Conservation (phyloP, 2,113 vertebrate species). For the Benitochromis conjunctus region DNA sequence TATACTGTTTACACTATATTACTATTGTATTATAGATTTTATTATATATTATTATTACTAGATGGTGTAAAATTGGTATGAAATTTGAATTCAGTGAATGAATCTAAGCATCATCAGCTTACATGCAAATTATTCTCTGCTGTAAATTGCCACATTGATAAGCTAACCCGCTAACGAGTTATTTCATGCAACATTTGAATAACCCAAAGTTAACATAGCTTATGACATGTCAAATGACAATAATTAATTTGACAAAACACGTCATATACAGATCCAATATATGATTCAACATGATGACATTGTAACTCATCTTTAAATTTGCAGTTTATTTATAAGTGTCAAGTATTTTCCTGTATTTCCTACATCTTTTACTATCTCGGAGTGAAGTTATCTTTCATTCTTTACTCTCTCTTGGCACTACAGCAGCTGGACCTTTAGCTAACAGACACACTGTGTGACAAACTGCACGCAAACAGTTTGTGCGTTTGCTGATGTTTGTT, state of each 20-base stretch:
- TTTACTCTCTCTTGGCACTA: accelerated
- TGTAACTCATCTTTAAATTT: neutral
- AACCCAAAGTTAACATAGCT: neutral
- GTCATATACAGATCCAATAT: neutral
- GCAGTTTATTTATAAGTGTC: neutral
- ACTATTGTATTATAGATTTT: neutral
- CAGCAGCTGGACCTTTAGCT: neutral
- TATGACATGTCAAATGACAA: neutral
- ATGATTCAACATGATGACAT: accelerated
- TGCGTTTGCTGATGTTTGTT: neutral
- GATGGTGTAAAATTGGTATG: neutral
- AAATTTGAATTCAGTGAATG: neutral
- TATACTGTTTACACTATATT: neutral
- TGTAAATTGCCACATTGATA: neutral
- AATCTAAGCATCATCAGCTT: neutral
- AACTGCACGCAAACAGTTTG: neutral
- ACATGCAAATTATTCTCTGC: neutral
- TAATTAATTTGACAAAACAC: neutral
- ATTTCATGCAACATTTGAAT: neutral
- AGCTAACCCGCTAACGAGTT: neutral
- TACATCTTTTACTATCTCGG: neutral
- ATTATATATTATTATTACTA: neutral
- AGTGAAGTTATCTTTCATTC: neutral
- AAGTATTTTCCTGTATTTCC: neutral
- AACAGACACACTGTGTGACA: neutral